These are phyloP conservation scores for Drosophila varians DNA, from an alignment of 1,140 invertebrate species.

Conservation along the genomic window DNA sequence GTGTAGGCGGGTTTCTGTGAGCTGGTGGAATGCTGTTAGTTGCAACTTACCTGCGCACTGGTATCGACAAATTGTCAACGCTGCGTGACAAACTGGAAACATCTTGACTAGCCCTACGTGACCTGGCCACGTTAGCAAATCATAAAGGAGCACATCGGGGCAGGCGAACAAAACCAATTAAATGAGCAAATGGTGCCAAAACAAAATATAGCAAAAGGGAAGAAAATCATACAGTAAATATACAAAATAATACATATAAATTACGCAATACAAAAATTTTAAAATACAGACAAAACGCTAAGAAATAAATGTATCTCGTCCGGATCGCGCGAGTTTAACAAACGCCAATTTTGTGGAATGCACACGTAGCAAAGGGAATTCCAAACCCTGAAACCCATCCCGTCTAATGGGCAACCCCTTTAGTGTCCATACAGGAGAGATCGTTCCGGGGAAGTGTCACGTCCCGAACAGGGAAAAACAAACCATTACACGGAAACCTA, in stretches of 20 bases:
- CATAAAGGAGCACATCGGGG: constrained; percentile 81
- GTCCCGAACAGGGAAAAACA: background rate
- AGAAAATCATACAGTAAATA: constrained; percentile 41
- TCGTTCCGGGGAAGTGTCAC: background rate
- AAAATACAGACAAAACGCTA: constrained; percentile 2
- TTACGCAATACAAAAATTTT: constrained; percentile 12
- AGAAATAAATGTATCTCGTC: constrained; percentile 42
- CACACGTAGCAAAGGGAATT: constrained; percentile 38
- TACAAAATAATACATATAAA: constrained; percentile 12
- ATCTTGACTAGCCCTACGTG: constrained; percentile 92
- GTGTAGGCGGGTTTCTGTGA: background rate
- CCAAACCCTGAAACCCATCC: background rate
- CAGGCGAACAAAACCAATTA: constrained; percentile 54
- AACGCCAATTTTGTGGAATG: constrained; percentile 37
- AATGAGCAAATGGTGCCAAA: constrained; percentile 67
- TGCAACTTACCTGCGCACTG: constrained; percentile 82
- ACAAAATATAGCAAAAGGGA: constrained; percentile 48
- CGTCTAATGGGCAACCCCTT: background rate
- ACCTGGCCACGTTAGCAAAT: constrained; percentile 85
- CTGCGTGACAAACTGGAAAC: constrained; percentile 86
- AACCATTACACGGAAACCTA: background rate
- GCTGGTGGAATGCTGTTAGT: constrained; percentile 37
- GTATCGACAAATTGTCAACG: constrained; percentile 84
- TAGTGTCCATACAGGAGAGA: background rate
- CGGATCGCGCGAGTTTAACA: constrained; percentile 27